Base-by-base conservation (phyloP, 1,140 invertebrate genomes). In the Microplitis demolitor region DNA sequence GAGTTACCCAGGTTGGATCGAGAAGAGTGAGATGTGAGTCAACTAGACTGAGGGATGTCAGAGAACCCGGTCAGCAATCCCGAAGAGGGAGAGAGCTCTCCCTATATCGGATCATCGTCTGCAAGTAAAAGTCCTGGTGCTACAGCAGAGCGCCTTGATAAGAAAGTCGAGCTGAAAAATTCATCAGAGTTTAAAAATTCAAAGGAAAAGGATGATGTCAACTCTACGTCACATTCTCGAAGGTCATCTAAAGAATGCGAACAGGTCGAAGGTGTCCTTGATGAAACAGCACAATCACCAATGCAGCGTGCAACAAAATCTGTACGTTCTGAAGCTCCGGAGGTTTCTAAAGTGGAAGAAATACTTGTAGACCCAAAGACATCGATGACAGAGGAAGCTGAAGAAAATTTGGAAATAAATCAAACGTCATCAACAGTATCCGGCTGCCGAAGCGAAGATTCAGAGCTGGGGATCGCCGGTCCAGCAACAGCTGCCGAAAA, bases 401-500 rank as follows among this genome's bases (percentile, higher is more conserved):
- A 58, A 16, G 37, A 60, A 45, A 4, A 16, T 39, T 13, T 3
- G n/a, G 69, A 71, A 14, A 24, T 24, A 51, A 5, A 37, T 14
- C 16, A 31, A 66, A 51, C 63, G 5, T 66, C 34, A 24, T 70
- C 24, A 3, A 39, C 50, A 54, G 13, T 35, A 2, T 64, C 45
- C 4, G 34, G 64, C 5, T 11, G 24, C 37, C 45, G 51, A 3
- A 54, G 62, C 39, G 69, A 66, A 11, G 70, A 72, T 13, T 66
- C 62, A 14, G 63, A 72, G 66, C n/a, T 72, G 24, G 63, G 70
- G 1, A 72, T 72, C 39, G 70, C 66, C 3, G 70, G 70, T 9
- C 63, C 63, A 4, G 70, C 70, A 37, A 66, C 70, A 45, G 63
- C 70, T 45, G 70, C 70, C 31, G 54, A 24, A 6, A 53, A 72